A percentile compares a stretch with the other conserved stretches of the same genome.
Evolutionary conservation across 2,113 vertebrate genomes (phyloP).

Genomic region (Zapornia atra): DNA sequence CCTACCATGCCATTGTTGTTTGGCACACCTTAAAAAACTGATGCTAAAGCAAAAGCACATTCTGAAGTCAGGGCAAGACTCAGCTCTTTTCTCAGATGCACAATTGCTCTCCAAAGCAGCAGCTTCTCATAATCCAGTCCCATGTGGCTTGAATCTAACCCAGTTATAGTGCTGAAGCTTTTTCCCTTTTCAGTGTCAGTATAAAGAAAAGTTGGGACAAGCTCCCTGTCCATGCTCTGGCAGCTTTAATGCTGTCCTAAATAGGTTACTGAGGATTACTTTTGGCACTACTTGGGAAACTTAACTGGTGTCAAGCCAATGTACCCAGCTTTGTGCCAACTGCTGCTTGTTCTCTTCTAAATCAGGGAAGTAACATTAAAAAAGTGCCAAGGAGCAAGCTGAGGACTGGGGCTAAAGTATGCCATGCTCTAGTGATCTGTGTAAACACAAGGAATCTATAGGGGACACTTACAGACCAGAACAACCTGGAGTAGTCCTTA

Average conservation of each 20-base stretch:
- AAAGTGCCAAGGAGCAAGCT: neutral
- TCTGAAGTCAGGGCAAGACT: neutral
- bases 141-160: neutral
- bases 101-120: constrained; percentile 1
- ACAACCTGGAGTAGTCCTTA: neutral
- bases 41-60: neutral
- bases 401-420: neutral
- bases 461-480: neutral
- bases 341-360: constrained; percentile 12
- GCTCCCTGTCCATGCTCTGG: neutral
- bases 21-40: neutral
- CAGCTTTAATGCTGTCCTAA: neutral
- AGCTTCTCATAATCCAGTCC: neutral
- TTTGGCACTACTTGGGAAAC: constrained; percentile 1
- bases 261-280: constrained; percentile 29
- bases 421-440: neutral
- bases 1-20: neutral
- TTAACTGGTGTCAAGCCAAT: constrained; percentile 19
- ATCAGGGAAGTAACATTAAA: neutral
- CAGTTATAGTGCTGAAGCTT: neutral
- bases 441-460: neutral
- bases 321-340: neutral
- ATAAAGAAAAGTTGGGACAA: neutral
- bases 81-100: neutral
- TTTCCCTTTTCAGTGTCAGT: neutral